Base-by-base conservation (phyloP, 2,797 vertebrate species). In the Siniperca undulata region DNA sequence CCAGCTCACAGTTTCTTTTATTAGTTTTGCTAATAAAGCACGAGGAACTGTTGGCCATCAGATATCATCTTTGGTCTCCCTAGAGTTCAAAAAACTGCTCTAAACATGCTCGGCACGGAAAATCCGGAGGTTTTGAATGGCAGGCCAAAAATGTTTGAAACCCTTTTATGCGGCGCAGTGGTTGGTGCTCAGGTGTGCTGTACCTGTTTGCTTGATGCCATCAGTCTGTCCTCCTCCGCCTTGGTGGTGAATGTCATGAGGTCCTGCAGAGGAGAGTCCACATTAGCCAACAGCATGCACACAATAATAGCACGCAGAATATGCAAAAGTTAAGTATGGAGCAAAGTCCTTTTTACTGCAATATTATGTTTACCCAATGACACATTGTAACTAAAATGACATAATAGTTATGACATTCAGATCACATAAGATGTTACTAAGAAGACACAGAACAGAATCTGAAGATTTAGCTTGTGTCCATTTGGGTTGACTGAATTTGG, bases 141-240 rank as follows among this genome's bases (percentile, higher is more conserved):
- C 22, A 61, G 44, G 16, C 22, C 46, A 44, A 48, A 55, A 36
- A 7, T 10, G 30, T 58, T 0, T n/a, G 13, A 6, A 16, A 17
- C 0, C 19, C 16, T 13, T 5, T n/a, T 12, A 22, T 12, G 24
- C 42, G 0, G 42, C 40, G 36, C 56, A 5, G 52, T 8, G 61
- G 20, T 7, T 13, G 2, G 24, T 7, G 55, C 24, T 34, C 27
- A 38, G 20, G 3, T 27, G 48, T 50, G 19, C 4, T 19, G 24
- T 95, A 99, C 98, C 97, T 96, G 97, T 92, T 96, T 97, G 93
- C 95, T 97, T 11, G 96, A 95, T 0, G 96, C 95, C 9, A 96
- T 95, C 53, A 99, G 96, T 74, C 88, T 92, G 74, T 98, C 96
- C 74, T 97, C 97, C 62, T 97, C 95, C 1, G 96, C 91, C 88